Base-by-base conservation (phyloP, 2,113 vertebrate species). In the Hippoglossus stenolepis region DNA sequence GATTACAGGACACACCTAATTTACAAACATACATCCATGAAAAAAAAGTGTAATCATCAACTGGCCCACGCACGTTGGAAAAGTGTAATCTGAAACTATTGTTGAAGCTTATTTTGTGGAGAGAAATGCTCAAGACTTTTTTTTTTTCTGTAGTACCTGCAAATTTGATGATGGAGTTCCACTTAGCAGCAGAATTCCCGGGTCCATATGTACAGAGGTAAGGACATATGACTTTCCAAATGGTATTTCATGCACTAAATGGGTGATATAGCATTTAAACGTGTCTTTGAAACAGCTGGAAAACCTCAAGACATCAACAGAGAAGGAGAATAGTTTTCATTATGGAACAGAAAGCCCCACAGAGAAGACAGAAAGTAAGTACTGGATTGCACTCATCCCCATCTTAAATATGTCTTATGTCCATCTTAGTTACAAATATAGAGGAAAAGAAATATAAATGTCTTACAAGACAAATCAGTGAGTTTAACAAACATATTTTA, bases 171-270 rank as follows among this genome's bases (percentile, higher is more conserved):
- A 91, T 49, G 82, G 74, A 66, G 77, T 74, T 17, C 72, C 70
- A 8, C 26, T 90, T 17, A 51, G 78, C 54, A 85, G 73, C 59
- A 83, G 62, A 12, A 35, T 93, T 3, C 89, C 94, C 2, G 92
- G 80, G 24, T 78, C 90, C 15, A 87, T 94, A 76, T 95, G 93
- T 74, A 69, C 75, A 24, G 92, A 94, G 90, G 95, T 95, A 72
- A 85, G 24, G 3, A 20, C 38, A 20, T 51, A 13, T 10, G 18
- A 23, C 5, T 21, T 23, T 75, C 65, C 65, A 45, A 57, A 20
- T 51, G 1, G 0, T 23, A 20, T 51, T 68, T 54, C 21, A n/a
- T 76, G 1, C 17, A 17, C 64, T 26, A 31, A 45, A 60, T 70
- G 10, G 23, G 2, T 59, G 11, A 71, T 72, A 10, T 62, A 24